These are phyloP conservation scores for Acanthisitta chloris DNA, from an alignment of 2,113 vertebrate species.

Conservation along the genomic window DNA sequence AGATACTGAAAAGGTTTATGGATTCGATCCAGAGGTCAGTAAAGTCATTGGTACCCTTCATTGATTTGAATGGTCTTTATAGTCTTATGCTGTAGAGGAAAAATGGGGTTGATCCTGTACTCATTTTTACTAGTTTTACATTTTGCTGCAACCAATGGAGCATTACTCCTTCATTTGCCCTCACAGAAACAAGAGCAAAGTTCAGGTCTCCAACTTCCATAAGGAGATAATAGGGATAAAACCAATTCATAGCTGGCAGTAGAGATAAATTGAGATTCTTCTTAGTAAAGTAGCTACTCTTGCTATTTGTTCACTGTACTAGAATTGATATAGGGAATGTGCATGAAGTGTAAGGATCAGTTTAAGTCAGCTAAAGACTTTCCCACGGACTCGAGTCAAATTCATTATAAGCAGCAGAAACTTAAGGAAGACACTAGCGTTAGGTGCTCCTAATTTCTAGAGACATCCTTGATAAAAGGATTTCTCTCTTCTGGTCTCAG, in stretches of 20 bases:
- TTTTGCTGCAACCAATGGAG: background rate
- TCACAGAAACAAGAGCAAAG: background rate
- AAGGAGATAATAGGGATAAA: background rate
- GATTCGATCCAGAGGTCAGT: constrained; percentile 31
- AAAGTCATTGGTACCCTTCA: constrained; percentile 20
- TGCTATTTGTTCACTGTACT: background rate
- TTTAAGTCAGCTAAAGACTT: background rate
- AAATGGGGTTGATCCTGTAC: background rate
- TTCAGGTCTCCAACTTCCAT: background rate
- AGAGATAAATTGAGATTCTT: background rate
- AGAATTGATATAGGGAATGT: background rate
- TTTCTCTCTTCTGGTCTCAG: background rate
- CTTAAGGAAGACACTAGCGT: background rate
- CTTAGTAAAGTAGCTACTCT: background rate
- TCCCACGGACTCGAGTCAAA: background rate
- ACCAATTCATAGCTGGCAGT: background rate
- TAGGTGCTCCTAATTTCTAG: background rate
- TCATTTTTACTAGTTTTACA: constrained; percentile 3
- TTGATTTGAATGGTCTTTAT: constrained; percentile 41
- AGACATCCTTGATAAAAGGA: background rate
- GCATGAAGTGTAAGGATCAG: background rate
- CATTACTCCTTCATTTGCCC: background rate
- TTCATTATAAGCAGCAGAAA: background rate
- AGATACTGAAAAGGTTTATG: constrained; percentile 18
- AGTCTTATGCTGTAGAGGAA: background rate